Conservation (phyloP, 2,888 invertebrate genomes). For the Ceriagrion tenellum region DNA sequence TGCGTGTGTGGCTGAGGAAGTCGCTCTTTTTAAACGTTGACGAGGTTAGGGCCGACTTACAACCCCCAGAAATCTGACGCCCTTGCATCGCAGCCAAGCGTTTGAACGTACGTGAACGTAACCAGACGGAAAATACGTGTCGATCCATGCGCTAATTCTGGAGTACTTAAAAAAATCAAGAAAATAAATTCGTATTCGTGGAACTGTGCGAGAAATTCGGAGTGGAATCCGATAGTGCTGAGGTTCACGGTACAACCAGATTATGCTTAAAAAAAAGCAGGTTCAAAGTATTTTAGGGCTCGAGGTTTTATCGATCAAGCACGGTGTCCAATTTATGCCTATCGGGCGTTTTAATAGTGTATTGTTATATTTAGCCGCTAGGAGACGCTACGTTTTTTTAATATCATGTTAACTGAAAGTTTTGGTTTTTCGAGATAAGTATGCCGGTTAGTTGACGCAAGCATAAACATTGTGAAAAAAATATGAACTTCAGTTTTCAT, state of each 20-base stretch:
- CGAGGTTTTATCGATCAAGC: too few species aligned
- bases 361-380: too few species aligned
- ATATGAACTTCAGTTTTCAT: too few species aligned
- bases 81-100: not conserved
- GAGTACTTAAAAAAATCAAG: not conserved
- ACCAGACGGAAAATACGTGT: not conserved
- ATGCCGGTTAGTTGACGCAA: too few species aligned
- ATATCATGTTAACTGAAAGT: too few species aligned
- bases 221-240: not conserved
- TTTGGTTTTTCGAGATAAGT: too few species aligned
- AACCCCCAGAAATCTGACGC: not conserved
- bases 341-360: too few species aligned
- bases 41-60: constrained; percentile 33
- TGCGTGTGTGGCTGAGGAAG: constrained; percentile 17
- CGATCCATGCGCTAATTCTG: not conserved
- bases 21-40: constrained; percentile 25
- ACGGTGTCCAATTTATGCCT: too few species aligned
- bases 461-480: too few species aligned
- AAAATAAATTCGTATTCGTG: not conserved
- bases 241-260: not conserved
- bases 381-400: too few species aligned
- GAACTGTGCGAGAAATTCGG: not conserved
- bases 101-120: not conserved
- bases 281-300: too few species aligned
- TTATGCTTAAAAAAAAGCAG: too few species aligned